Evolutionary conservation across 92 coral and sea anemone genomes (phyloP), one percentile per base, ranked within the genome.

Genomic region (Phenganax subtilis): DNA sequence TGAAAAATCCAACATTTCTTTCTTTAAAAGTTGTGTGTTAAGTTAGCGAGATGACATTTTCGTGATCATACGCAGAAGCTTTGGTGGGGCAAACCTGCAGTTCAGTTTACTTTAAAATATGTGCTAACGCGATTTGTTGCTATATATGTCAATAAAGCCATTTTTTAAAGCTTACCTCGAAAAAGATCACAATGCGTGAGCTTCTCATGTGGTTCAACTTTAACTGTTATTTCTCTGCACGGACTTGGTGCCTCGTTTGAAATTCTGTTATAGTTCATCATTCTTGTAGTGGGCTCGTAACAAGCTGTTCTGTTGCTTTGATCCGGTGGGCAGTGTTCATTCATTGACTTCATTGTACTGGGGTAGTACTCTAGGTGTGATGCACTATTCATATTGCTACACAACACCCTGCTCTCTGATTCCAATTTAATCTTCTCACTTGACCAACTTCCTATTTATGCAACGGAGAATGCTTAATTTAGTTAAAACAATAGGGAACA

Each of bases 1-100:
- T 37, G 47, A 37, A 59, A 80, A 12, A 66, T 92, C 97, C 17
- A 94, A 92, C 9, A 90, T 77, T 51, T 92, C 97, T 81, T 92
- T 92, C 25, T 20, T 20, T 20, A 20, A 20, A 20, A 20, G 25
- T 20, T 20, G 25, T 20, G 25, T 20, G 52, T 67, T 28, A 67
- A 67, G 14, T 0, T 12, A n/a, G 68, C 69, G 72, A 67, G 37
- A 67, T 67, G 25, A 20, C 25, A 20, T 20, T 20, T 20, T 20
- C 25, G 25, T 20, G 25, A 20, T 20, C 25, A 20, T 20, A 20
- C 72, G 12, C 72, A 6, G 47, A 6, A 64, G 8, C 31, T 64
- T 64, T 64, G 31, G 15, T 27, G 10, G 8, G 31, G 16, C 15
- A 7, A 17, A 17, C 20, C 30, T 47, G 8, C 10, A 20, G 20